Evolutionary conservation across 2,797 vertebrate genomes (phyloP), one percentile per base, ranked within the genome.

Genomic region (Furcifer pardalis): DNA sequence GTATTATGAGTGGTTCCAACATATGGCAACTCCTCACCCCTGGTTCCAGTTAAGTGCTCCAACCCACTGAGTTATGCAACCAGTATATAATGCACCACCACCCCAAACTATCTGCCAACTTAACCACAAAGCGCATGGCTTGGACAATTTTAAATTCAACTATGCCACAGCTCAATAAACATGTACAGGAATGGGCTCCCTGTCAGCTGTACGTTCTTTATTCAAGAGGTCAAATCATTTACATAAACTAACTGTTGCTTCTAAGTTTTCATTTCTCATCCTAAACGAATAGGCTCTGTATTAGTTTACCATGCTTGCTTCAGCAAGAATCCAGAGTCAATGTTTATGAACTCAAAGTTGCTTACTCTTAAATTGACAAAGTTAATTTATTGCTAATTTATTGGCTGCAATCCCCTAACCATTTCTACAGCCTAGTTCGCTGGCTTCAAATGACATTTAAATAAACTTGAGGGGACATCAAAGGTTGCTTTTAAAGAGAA

Each of bases 361-460:
- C 42, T 60, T 71, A 62, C 40, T 13, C 42, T 59, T 56, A 72
- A 60, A 27, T 8, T n/a, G 9, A 56, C 9, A 74, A 79, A 77
- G 30, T 73, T n/a, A n/a, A n/a, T n/a, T n/a, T n/a, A 35, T 15
- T 60, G 56, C n/a, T 62, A 72, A 27, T 76, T 83, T 40, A 17
- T 69, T 79, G 35, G 25, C 10, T 25, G 59, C 42, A 66, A 56
- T 9, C 5, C 13, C 46, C 7, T 49, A 52, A 23, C 10, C 27
- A 74, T 74, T 73, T 82, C 59, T 32, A 49, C 37, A 10, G 19
- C 46, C 63, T 59, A 69, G 52, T 37, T 7, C 23, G 35, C 4
- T 62, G 49, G 60, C 66, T 84, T 84, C 17, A 42, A 71, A 62
- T 23, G 21, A 62, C n/a, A 84, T 13, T 7, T 79, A 78, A 30